Evolutionary conservation across 1,140 invertebrate species (phyloP).

Genomic region (Oncopodura yosiiana): DNA sequence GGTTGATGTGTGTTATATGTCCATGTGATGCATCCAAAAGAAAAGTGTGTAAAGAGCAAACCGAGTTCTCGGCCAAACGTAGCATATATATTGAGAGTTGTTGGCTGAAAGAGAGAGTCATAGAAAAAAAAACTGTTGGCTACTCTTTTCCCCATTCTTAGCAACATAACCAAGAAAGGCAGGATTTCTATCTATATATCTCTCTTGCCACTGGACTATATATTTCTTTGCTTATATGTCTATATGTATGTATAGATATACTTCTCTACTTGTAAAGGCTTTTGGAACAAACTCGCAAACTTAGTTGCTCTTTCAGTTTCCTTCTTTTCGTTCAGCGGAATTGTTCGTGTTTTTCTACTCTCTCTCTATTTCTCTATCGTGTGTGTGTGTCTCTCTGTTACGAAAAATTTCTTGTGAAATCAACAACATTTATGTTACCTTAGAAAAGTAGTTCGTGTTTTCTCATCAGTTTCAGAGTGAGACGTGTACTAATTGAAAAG

Average conservation of each 20-base stretch:
- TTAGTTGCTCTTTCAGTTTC: conserved; percentile 21
- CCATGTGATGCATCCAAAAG: no score
- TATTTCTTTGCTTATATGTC: no score
- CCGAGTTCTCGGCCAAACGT: no score
- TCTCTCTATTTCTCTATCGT: conserved; percentile 9
- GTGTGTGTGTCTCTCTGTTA: neutral
- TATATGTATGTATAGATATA: conserved; percentile 15
- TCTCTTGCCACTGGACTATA: conserved; percentile 15
- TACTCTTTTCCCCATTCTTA: no score
- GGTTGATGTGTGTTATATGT: no score
- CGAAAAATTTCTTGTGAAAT: neutral
- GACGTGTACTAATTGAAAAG: conserved; percentile 8
- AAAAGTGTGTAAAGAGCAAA: no score
- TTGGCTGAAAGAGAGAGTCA: no score
- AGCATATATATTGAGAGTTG: no score
- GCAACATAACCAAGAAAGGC: no score
- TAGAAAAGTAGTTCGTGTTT: conserved; percentile 6
- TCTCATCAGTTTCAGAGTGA: conserved; percentile 4
- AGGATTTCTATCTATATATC: no score
- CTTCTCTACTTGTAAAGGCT: conserved; percentile 3
- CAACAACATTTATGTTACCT: neutral
- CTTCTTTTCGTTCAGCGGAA: conserved; percentile 20
- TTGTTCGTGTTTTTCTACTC: conserved; percentile 24
- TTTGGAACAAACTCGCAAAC: conserved; percentile 18
- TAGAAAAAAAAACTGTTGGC: no score